These are phyloP conservation scores for Cotesia typhae DNA, from an alignment of 1,140 invertebrate genomes.

Conservation along the genomic window DNA sequence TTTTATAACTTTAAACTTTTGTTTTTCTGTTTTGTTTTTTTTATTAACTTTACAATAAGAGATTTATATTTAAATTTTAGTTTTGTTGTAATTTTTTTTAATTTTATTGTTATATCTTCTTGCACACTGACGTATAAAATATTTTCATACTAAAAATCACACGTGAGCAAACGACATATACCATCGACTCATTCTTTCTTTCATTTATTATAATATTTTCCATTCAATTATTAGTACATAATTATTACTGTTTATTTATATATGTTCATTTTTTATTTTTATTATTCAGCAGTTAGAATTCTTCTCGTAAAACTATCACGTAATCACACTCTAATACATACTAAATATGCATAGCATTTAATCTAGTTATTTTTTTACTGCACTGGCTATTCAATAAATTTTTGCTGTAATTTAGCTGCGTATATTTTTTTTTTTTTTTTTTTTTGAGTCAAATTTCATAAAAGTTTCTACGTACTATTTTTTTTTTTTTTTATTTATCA, in stretches of 20 bases:
- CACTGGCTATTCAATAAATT: too few relatives aligned
- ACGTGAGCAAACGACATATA: conserved; percentile 28
- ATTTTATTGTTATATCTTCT: conserved; percentile 15
- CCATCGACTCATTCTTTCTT: conserved; percentile 17
- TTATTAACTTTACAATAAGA: conserved; percentile 24
- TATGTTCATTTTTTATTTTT: too few relatives aligned
- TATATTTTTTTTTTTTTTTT: background rate
- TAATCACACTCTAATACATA: conserved; percentile 17
- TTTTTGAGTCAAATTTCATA: too few relatives aligned
- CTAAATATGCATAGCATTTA: too few relatives aligned
- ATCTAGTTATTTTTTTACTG: too few relatives aligned
- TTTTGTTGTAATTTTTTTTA: conserved; percentile 17
- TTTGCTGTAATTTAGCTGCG: background rate
- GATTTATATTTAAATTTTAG: conserved; percentile 16
- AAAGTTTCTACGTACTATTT: too few relatives aligned
- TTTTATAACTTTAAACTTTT: conserved; percentile 11
- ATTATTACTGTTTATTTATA: conserved; percentile 2
- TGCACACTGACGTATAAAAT: conserved; percentile 34
- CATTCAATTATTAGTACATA: too few relatives aligned
- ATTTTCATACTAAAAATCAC: conserved; percentile 37
- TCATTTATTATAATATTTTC: background rate
- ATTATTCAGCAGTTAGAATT: background rate
- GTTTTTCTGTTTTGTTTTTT: too few relatives aligned
- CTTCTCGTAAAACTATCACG: background rate
- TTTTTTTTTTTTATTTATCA: too few relatives aligned